A percentile compares a stretch with the other conserved stretches of the same genome.
These are phyloP conservation scores for Agrotis puta DNA, from an alignment of 2,888 invertebrate genomes.

Conservation along the genomic window DNA sequence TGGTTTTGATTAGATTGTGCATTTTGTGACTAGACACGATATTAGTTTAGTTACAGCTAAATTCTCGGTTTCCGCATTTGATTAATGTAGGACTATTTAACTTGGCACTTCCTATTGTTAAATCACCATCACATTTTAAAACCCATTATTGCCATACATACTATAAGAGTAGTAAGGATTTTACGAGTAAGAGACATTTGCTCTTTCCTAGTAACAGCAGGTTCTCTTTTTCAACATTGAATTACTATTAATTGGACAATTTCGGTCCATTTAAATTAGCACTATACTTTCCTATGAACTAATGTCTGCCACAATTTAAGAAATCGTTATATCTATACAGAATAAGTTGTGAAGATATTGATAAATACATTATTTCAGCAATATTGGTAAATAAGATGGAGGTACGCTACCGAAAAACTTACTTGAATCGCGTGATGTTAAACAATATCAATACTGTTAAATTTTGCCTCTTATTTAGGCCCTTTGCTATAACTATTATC, in stretches of 20 bases:
- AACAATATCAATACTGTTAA: neutral
- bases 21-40: constrained; percentile 16
- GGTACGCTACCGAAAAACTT: neutral
- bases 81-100: too few relatives aligned
- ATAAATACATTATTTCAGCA: too few relatives aligned
- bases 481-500: neutral
- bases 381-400: too few relatives aligned
- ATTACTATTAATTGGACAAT: neutral
- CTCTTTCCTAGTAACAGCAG: neutral
- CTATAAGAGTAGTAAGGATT: too few relatives aligned
- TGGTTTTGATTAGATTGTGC: constrained; percentile 38
- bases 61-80: too few relatives aligned
- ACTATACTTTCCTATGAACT: neutral
- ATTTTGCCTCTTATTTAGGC: neutral
- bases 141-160: too few relatives aligned
- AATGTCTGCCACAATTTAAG: neutral
- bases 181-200: too few relatives aligned
- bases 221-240: too few relatives aligned
- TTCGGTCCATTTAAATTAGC: neutral
- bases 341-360: too few relatives aligned
- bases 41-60: constrained; percentile 8
- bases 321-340: neutral
- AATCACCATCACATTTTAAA: too few relatives aligned
- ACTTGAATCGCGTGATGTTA: neutral
- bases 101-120: too few relatives aligned